Evolutionary conservation across 2,888 invertebrate species (phyloP).

Genomic region (Tetranychus piercei): DNA sequence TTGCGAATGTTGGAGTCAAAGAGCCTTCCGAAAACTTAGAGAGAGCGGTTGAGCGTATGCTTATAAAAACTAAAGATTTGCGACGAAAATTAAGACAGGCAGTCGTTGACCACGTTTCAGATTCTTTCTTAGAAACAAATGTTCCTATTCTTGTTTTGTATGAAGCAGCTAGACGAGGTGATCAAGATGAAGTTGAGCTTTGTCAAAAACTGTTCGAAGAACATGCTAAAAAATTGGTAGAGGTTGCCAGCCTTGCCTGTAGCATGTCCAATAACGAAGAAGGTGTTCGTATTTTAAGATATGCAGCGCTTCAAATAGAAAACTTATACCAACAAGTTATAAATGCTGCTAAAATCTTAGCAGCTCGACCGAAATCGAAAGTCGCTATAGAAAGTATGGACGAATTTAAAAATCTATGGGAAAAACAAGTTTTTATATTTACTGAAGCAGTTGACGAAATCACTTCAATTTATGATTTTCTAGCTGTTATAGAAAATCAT

Average conservation of each 20-base stretch:
- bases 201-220: conserved; percentile 79
- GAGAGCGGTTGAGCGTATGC: conserved; percentile 89
- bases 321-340: conserved; percentile 86
- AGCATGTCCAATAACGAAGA: conserved; percentile 98
- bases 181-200: conserved; percentile 52
- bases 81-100: conserved; percentile 86
- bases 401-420: conserved; percentile 85
- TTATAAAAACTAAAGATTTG: conserved; percentile 79
- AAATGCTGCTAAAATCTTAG: conserved; percentile 82
- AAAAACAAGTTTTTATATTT: conserved; percentile 71
- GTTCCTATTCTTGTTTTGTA: conserved; percentile 82
- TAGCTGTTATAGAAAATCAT: conserved; percentile 93
- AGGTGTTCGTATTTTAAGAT: conserved; percentile 94
- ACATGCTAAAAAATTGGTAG: conserved; percentile 89
- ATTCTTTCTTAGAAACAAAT: conserved; percentile 82
- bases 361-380: conserved; percentile 73
- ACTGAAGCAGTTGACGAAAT: conserved; percentile 98
- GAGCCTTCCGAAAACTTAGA: conserved; percentile 76
- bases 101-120: conserved; percentile 60
- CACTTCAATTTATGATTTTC: conserved; percentile 93
- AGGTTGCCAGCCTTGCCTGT: conserved; percentile 91
- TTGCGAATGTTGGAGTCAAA: conserved; percentile 69
- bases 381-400: conserved; percentile 95
- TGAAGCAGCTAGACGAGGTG: conserved; percentile 68
- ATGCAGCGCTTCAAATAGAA: conserved; percentile 86